A percentile compares a stretch with the other conserved stretches of the same genome.
Evolutionary conservation across 2,888 invertebrate species (phyloP).

Genomic region (Dione vanillae): DNA sequence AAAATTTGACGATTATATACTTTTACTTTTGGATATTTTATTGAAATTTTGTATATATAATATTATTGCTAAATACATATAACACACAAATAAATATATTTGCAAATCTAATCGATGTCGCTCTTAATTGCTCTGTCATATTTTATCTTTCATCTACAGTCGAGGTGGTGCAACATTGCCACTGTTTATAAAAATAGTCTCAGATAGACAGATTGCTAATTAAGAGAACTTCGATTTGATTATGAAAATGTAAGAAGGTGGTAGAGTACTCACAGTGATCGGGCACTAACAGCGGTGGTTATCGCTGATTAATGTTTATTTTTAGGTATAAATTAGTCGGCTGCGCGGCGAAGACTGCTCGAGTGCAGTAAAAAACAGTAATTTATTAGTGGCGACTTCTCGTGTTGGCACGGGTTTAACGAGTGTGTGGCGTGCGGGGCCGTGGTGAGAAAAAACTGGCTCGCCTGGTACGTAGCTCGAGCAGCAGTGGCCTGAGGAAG

Average conservation of each 20-base stretch:
- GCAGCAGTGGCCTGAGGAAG: constrained; percentile 85
- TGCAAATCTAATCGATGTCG: constrained; percentile 50
- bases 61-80: not conserved
- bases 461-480: constrained; percentile 81
- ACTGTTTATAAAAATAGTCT: constrained; percentile 33
- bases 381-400: constrained; percentile 86
- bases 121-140: constrained; percentile 49
- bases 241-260: constrained; percentile 63
- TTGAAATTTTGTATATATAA: not conserved
- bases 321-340: constrained; percentile 81
- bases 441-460: constrained; percentile 87
- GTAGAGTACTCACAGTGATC: constrained; percentile 79
- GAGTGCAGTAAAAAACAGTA: constrained; percentile 83
- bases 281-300: constrained; percentile 77
- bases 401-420: constrained; percentile 86
- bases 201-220: constrained; percentile 48
- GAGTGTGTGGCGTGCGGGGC: constrained; percentile 85
- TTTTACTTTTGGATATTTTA: not conserved
- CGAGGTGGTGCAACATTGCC: constrained; percentile 25
- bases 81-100: constrained; percentile 39
- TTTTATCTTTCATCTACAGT: constrained; percentile 37
- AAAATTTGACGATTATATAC: not conserved
- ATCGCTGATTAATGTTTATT: constrained; percentile 81
- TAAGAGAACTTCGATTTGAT: constrained; percentile 68
- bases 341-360: constrained; percentile 83